These are phyloP conservation scores for Archips xylosteana DNA, from an alignment of 2,888 invertebrate species.

Conservation along the genomic window DNA sequence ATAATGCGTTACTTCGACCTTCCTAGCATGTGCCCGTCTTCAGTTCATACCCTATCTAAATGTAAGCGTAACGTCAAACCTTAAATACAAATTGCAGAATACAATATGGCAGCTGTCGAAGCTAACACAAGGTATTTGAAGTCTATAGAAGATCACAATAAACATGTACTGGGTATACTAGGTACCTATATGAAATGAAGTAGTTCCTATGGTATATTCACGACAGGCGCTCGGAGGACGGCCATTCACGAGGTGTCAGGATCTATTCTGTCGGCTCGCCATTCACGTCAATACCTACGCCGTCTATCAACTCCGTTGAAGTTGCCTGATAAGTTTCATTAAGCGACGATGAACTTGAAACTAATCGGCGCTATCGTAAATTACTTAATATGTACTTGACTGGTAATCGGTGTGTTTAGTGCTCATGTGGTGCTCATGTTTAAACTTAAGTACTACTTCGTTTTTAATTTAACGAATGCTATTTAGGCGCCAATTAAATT, in stretches of 20 bases:
- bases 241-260: conserved; percentile 38
- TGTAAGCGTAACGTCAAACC: background rate
- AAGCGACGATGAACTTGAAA: conserved; percentile 18
- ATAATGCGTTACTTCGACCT: too few relatives aligned
- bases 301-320: conserved; percentile 4
- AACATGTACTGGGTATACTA: background rate
- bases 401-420: background rate
- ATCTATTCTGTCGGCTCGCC: conserved; percentile 21
- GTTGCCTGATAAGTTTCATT: conserved; percentile 19
- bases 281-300: conserved; percentile 31
- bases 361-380: background rate
- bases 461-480: background rate
- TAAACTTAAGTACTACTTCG: background rate
- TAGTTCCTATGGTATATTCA: conserved; percentile 22
- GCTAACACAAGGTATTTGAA: conserved; percentile 18
- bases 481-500: background rate
- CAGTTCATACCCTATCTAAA: background rate
- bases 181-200: background rate
- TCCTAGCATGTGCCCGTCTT: background rate
- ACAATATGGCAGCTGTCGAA: conserved; percentile 18
- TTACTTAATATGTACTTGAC: background rate
- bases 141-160: conserved; percentile 12
- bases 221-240: conserved; percentile 37
- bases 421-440: background rate
- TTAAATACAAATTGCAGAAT: background rate